A percentile compares a stretch with the other conserved stretches of the same genome.
phyloP scores from a whole-genome alignment of 37 sponge, comb jelly and placozoan genomes.

The Spongilla lacustris region DNA sequence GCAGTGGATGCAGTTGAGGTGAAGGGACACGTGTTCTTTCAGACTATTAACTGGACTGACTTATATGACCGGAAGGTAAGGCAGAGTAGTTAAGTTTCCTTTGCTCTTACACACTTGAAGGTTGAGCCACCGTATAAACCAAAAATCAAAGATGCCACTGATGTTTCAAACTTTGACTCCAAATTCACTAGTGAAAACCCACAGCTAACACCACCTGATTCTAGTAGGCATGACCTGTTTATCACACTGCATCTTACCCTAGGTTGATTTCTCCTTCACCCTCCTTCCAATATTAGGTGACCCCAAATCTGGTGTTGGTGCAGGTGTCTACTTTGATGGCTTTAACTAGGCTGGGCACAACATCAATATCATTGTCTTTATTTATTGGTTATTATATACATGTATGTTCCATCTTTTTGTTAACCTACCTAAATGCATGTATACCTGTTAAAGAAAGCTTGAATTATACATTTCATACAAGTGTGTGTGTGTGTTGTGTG shows the following conservation, averaged over 20 bases:
- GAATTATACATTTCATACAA: too few species aligned
- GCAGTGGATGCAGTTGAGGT: slow-evolving; percentile 77
- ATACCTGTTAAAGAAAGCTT: too few species aligned
- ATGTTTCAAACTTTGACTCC: slow-evolving; percentile 84
- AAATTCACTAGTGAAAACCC: slow-evolving; percentile 90
- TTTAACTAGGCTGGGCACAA: slow-evolving; percentile 65
- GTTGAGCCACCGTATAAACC: slow-evolving; percentile 88
- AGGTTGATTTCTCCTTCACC: too few species aligned
- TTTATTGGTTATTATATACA: too few species aligned
- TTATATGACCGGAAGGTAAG: slow-evolving; percentile 81
- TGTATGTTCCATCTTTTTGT: too few species aligned
- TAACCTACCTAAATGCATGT: too few species aligned
- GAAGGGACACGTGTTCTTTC: slow-evolving; percentile 80
- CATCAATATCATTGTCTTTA: too few species aligned
- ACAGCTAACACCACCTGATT: slow-evolving; percentile 87
- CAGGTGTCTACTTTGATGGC: slow-evolving; percentile 73
- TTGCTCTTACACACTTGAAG: too few species aligned
- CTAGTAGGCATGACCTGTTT: too few species aligned
- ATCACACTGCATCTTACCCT: too few species aligned
- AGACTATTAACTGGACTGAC: slow-evolving; percentile 82
- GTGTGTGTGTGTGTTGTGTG: too few species aligned
- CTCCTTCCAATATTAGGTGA: slow-evolving; percentile 39
- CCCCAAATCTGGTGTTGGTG: slow-evolving; percentile 73
- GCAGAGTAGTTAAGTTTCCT: background rate
- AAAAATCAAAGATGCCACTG: slow-evolving; percentile 58